A percentile compares a stretch with the other conserved stretches of the same genome.
Evolutionary conservation across 1,140 invertebrate species (phyloP).

Genomic region (Galleria mellonella): DNA sequence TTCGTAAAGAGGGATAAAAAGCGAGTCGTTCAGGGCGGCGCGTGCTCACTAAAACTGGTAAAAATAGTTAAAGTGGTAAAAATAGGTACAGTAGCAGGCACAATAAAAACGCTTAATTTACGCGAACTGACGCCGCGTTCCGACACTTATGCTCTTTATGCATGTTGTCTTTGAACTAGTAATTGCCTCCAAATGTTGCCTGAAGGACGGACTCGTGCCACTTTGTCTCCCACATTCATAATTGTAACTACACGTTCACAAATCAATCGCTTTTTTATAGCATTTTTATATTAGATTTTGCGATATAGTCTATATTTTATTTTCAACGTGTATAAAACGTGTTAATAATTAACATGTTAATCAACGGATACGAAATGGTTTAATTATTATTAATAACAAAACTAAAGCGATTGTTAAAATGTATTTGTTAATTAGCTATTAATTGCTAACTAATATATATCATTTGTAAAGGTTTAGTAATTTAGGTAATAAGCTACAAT

Average conservation of each 20-base stretch:
- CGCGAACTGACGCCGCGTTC: conserved; percentile 42
- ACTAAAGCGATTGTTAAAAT: too few relatives aligned
- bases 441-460: too few relatives aligned
- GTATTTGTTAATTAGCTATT: too few relatives aligned
- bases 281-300: too few relatives aligned
- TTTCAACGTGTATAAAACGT: too few relatives aligned
- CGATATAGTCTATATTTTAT: too few relatives aligned
- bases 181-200: conserved; percentile 32
- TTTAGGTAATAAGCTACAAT: too few relatives aligned
- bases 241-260: conserved; percentile 1
- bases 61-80: conserved; percentile 67
- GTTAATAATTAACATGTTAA: too few relatives aligned
- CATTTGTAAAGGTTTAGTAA: too few relatives aligned
- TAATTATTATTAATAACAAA: too few relatives aligned
- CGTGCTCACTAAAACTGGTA: conserved; percentile 52
- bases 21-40: conserved; percentile 30
- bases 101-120: conserved; percentile 71
- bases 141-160: conserved; percentile 69
- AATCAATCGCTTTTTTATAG: conserved; percentile 2
- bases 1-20: conserved; percentile 46
- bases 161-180: conserved; percentile 67
- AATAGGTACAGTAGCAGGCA: conserved; percentile 41
- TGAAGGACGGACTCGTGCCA: conserved; percentile 19
- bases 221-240: conserved; percentile 4
- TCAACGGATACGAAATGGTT: too few relatives aligned